Evolutionary conservation across 2,888 invertebrate genomes (phyloP).

Genomic region (Allygus modestus): DNA sequence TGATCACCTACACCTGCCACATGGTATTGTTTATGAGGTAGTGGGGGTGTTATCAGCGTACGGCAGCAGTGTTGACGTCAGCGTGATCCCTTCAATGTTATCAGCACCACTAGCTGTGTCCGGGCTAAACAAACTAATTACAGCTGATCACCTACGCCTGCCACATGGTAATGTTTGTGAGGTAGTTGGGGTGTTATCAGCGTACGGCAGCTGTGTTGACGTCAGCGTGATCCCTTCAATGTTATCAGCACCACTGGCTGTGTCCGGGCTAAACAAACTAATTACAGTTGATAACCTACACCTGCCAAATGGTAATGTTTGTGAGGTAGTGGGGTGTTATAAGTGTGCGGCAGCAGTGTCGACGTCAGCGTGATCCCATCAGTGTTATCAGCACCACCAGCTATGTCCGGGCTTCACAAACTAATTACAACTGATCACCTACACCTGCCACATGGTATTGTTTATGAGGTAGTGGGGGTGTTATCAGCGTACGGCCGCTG

Average conservation of each 20-base stretch:
- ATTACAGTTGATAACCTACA: background rate
- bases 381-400: constrained; percentile 5
- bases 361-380: constrained; percentile 9
- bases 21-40: background rate
- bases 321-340: background rate
- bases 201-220: background rate
- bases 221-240: background rate
- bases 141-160: background rate
- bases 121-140: background rate
- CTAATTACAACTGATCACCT: background rate
- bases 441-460: background rate
- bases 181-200: background rate
- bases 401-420: background rate
- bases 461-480: too few species aligned
- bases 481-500: background rate
- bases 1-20: background rate
- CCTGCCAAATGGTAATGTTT: background rate
- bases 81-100: background rate
- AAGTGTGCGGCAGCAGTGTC: background rate
- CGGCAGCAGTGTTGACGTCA: constrained; percentile 2
- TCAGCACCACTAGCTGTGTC: background rate
- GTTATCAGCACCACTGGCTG: background rate
- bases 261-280: background rate
- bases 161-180: background rate
- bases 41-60: background rate